These are phyloP conservation scores for Triplophysa rosa DNA, from an alignment of 2,113 vertebrate genomes.

Conservation along the genomic window DNA sequence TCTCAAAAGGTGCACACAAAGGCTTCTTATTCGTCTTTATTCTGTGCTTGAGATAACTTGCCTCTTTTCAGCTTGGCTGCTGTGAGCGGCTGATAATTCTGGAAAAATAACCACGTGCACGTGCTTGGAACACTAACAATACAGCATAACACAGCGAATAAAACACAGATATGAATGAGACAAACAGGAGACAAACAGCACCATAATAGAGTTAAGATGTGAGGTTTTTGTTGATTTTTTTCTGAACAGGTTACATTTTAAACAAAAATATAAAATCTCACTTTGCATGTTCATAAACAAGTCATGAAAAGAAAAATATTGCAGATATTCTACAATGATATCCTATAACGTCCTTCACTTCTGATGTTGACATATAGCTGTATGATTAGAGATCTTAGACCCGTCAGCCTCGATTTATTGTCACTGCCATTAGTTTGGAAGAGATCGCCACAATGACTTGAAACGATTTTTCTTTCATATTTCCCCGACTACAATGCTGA, in stretches of 20 bases:
- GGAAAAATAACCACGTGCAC: background rate
- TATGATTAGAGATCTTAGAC: background rate
- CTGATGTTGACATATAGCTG: background rate
- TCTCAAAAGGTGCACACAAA: background rate
- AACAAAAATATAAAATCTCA: too few species aligned
- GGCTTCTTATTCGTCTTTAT: background rate
- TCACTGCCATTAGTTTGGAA: background rate
- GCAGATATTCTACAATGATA: too few species aligned
- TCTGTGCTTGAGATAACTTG: background rate
- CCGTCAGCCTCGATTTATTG: background rate
- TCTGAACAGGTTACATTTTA: too few species aligned
- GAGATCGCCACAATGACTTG: background rate
- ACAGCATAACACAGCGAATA: background rate
- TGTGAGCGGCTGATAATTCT: constrained; percentile 7
- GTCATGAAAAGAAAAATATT: too few species aligned
- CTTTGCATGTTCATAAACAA: too few species aligned
- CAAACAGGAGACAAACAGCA: background rate
- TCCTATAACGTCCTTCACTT: too few species aligned
- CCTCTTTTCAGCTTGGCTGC: background rate
- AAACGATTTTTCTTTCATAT: background rate
- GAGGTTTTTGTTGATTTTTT: too few species aligned
- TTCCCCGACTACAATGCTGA: background rate
- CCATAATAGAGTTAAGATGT: too few species aligned
- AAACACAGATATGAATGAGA: background rate
- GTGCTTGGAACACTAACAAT: background rate